Evolutionary conservation across 1,140 invertebrate species (phyloP), one percentile per base, ranked within the genome.

Genomic region (Drosophila chauvacae): DNA sequence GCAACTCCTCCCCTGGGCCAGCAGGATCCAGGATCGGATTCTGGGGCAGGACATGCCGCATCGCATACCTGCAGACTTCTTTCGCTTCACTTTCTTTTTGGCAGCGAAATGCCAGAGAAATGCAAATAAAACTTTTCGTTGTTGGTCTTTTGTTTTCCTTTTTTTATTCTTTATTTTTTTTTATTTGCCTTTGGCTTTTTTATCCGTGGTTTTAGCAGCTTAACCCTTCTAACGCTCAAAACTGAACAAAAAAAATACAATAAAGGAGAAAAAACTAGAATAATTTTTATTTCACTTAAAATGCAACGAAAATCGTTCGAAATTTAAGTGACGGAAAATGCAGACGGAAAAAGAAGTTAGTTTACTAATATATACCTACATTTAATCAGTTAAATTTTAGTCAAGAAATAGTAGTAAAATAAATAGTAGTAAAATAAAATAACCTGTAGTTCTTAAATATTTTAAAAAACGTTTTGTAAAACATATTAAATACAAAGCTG

Each of bases 91-190:
- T 83, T 83, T 80, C 77, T 70, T 55, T 61, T 74, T 62, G 73
- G 56, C 65, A 87, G 66, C 76, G 68, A 73, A 88, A 78, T 84
- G 77, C 73, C 84, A 83, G 77, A 77, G 73, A 88, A 88, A 88
- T 88, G 80, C 84, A 88, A 88, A 88, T 81, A 88, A 84, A 88
- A 88, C 81, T 90, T 90, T 88, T 70, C 63, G 47, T 68, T 69
- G 37, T 72, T 50, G 53, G 47, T 69, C 55, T 60, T 65, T 65
- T 60, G 45, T 68, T 69, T 56, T 63, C 39, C n/a, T 42, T 58
- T 61, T 59, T 59, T 64, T 55, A 23, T 65, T 42, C 71, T 80
- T 45, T 30, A 45, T 39, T 13, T 62, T 18, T 14, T 13, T 35
- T n/a, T 47, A 18, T 62, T 53, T 56, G 35, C 62, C 65, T 61